Conservation (phyloP, 2,888 invertebrate species). For the Brachypalpus laphriformis region DNA sequence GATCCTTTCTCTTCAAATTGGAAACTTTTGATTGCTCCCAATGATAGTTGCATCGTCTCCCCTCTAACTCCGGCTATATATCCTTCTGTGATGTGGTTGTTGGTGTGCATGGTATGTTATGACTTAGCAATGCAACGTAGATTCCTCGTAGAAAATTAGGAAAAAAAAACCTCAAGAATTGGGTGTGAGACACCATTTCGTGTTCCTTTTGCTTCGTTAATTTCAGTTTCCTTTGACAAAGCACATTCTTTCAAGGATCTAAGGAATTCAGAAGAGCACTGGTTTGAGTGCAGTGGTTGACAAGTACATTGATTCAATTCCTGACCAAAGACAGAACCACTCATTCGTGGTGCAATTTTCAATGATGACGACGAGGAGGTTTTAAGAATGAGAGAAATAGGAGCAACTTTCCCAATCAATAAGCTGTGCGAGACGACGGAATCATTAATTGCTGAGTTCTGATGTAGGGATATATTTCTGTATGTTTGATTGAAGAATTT, state of each 20-base stretch:
- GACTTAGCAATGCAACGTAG: slow-evolving; percentile 46
- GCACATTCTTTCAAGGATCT: slow-evolving; percentile 61
- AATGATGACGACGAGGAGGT: slow-evolving; percentile 57
- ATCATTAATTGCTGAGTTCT: slow-evolving; percentile 33
- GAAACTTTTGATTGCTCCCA: slow-evolving; percentile 70
- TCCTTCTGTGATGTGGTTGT: slow-evolving; percentile 9
- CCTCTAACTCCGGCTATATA: neutral
- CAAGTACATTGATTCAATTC: slow-evolving; percentile 52
- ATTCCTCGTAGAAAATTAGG: slow-evolving; percentile 42
- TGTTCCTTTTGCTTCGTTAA: slow-evolving; percentile 63
- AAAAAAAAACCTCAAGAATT: slow-evolving; percentile 18
- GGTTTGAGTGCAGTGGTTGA: slow-evolving; percentile 33
- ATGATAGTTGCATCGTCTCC: slow-evolving; percentile 11
- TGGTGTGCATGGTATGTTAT: slow-evolving; percentile 28
- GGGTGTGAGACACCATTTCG: slow-evolving; percentile 36
- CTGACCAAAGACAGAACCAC: slow-evolving; percentile 66
- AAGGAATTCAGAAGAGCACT: slow-evolving; percentile 11
- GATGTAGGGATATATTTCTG: neutral
- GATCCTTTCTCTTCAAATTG: slow-evolving; percentile 54
- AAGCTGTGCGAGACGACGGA: neutral
- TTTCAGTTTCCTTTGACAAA: slow-evolving; percentile 64
- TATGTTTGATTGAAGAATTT: neutral
- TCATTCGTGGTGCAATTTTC: slow-evolving; percentile 69
- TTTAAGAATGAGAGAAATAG: too few relatives aligned
- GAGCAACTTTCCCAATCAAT: slow-evolving; percentile 37